Evolutionary conservation across 2,113 vertebrate species (phyloP).

Genomic region (Bothrops jararaca): DNA sequence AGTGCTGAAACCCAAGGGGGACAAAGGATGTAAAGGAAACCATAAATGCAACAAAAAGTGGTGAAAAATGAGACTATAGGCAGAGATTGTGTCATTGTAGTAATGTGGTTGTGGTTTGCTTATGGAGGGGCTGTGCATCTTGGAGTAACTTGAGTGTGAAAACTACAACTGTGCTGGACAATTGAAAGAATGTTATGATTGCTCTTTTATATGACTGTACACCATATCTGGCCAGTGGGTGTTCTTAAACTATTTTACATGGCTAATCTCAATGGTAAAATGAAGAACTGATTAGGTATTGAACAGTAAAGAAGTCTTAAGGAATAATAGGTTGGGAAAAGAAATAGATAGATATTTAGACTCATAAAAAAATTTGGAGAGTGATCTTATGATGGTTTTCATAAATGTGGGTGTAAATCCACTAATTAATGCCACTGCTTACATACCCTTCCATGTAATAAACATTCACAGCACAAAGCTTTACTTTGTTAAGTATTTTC

Average conservation of each 20-base stretch:
- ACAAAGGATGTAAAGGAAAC: not conserved
- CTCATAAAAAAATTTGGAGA: not conserved
- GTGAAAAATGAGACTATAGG: not conserved
- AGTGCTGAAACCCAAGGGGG: not conserved
- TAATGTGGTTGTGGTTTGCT: not conserved
- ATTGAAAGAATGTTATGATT: not conserved
- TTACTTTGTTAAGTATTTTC: conserved; percentile 37
- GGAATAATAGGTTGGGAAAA: rapidly evolving
- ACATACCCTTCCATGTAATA: conserved; percentile 32
- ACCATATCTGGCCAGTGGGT: not conserved
- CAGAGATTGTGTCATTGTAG: not conserved
- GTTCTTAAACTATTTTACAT: not conserved
- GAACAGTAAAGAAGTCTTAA: not conserved
- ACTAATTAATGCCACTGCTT: conserved; percentile 23
- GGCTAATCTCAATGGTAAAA: conserved; percentile 7
- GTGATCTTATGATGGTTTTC: conserved; percentile 15
- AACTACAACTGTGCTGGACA: not conserved
- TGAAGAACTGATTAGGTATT: not conserved
- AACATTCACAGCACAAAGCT: not conserved
- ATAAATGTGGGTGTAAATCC: conserved; percentile 31
- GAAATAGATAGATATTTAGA: conserved; percentile 27
- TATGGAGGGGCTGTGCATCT: not conserved
- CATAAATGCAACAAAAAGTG: not conserved
- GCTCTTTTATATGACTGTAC: not conserved
- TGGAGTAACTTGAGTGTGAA: not conserved